Conservation (phyloP, 1,140 invertebrate species). For the Diabrotica undecimpunctata region DNA sequence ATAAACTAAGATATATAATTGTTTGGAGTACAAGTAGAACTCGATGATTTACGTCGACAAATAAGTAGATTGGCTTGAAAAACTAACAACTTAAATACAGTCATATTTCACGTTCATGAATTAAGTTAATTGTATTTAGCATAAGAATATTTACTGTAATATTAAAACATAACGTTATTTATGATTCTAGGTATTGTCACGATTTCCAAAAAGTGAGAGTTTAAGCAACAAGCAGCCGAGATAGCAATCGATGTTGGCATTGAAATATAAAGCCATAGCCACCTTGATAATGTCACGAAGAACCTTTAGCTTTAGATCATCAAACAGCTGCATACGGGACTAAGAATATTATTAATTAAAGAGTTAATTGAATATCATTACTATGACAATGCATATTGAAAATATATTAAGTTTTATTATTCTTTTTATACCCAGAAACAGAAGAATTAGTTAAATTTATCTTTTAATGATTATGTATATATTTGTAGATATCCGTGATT, state of each 20-base stretch:
- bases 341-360: constrained; percentile 21
- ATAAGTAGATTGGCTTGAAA: constrained; percentile 4
- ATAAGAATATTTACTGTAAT: background rate
- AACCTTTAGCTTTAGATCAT: constrained; percentile 29
- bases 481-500: constrained; percentile 17
- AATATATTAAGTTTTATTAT: constrained; percentile 15
- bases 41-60: constrained; percentile 4
- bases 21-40: background rate
- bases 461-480: constrained; percentile 9
- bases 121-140: constrained; percentile 10
- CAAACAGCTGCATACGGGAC: constrained; percentile 29
- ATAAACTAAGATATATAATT: background rate
- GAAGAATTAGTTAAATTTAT: constrained; percentile 3
- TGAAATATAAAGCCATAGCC: constrained; percentile 23
- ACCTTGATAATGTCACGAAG: constrained; percentile 35
- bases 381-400: constrained; percentile 15
- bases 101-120: constrained; percentile 3
- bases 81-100: constrained; percentile 7
- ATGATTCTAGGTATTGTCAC: constrained; percentile 27
- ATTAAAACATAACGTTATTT: constrained; percentile 19
- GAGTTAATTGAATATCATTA: constrained; percentile 8
- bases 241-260: constrained; percentile 26
- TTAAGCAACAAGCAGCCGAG: background rate
- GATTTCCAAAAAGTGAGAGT: constrained; percentile 35
- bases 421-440: constrained; percentile 4